A percentile compares a stretch with the other conserved stretches of the same genome.
Evolutionary conservation across 2,888 invertebrate genomes (phyloP).

Genomic region (Drosophila monieri): DNA sequence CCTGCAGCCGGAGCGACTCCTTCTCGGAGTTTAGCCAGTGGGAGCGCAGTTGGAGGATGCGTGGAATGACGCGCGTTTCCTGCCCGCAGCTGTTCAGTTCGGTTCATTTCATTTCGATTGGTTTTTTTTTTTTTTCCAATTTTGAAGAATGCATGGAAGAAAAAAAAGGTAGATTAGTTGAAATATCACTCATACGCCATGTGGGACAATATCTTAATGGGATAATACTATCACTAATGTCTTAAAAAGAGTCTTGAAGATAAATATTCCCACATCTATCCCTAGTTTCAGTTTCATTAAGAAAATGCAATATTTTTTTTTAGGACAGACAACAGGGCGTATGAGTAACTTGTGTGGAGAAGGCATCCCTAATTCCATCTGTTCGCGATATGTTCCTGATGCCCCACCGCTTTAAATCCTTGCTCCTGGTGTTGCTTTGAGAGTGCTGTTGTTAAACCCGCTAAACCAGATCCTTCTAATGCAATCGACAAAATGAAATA

Average conservation of each 20-base stretch:
- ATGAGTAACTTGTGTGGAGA: neutral
- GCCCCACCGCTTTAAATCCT: neutral
- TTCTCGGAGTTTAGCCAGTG: conserved; percentile 98
- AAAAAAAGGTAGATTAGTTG: neutral
- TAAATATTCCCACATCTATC: too few relatives aligned
- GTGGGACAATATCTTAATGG: too few relatives aligned
- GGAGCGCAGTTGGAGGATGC: conserved; percentile 96
- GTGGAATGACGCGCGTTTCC: conserved; percentile 98
- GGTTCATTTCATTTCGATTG: neutral
- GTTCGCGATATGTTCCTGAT: neutral
- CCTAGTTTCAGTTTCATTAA: too few relatives aligned
- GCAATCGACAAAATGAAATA: conserved; percentile 47
- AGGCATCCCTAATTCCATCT: neutral
- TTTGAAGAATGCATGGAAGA: conserved; percentile 15
- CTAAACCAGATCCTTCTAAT: conserved; percentile 15
- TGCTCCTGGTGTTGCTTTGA: conserved; percentile 6
- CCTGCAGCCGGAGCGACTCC: conserved; percentile 94
- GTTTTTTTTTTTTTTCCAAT: too few relatives aligned
- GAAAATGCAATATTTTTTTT: neutral
- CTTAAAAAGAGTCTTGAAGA: too few relatives aligned
- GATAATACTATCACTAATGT: too few relatives aligned
- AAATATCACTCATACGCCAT: too few relatives aligned
- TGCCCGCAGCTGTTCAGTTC: conserved; percentile 91
- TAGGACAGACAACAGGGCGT: neutral
- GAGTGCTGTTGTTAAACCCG: neutral